phyloP scores from a whole-genome alignment of 2,888 invertebrate species.

The Ceraclea dissimilis region DNA sequence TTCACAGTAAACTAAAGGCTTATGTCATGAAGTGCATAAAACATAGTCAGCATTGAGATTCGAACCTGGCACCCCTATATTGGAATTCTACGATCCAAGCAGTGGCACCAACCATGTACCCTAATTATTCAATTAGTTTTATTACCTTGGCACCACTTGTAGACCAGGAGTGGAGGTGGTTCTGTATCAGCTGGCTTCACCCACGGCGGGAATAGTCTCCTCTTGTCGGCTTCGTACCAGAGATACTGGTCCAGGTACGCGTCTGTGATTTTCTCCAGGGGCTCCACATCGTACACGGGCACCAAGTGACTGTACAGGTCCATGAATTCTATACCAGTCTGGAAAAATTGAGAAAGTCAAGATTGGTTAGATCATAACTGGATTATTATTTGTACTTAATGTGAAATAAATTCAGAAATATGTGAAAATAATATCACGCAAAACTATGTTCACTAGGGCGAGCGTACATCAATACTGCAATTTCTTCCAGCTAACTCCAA shows the following conservation, averaged over 20 bases:
- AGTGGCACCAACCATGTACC: no score
- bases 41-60: no score
- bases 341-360: constrained; percentile 23
- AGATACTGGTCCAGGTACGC: constrained; percentile 99
- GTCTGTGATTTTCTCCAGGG: constrained; percentile 98
- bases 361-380: constrained; percentile 14
- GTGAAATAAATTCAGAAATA: neutral
- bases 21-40: no score
- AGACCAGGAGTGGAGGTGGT: constrained; percentile 84
- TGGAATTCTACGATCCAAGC: no score
- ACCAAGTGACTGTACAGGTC: constrained; percentile 98
- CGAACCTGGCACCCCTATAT: no score
- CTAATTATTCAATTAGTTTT: no score
- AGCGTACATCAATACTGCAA: no score
- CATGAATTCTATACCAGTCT: constrained; percentile 99
- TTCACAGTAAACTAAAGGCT: no score
- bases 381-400: no score
- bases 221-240: constrained; percentile 99
- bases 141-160: constrained; percentile 98
- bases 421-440: neutral
- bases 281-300: constrained; percentile 99
- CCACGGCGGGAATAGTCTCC: constrained; percentile 95
- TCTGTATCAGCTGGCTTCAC: constrained; percentile 98
- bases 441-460: no score
- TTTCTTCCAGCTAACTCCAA: no score